These are phyloP conservation scores for Toxostoma redivivum DNA, from an alignment of 2,113 vertebrate genomes.

Conservation along the genomic window DNA sequence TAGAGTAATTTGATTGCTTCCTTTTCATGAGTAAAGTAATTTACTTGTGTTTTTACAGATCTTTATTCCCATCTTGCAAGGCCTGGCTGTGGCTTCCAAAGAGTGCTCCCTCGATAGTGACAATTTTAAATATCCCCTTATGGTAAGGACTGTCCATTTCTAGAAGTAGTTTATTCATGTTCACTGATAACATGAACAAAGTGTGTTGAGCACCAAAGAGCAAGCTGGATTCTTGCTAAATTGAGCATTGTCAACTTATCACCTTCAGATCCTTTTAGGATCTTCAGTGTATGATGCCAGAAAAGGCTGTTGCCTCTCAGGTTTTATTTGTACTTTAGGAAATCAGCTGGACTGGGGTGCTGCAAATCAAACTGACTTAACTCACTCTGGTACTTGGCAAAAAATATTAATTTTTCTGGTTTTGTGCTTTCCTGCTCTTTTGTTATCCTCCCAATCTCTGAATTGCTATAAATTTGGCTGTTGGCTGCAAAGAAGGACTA, in stretches of 20 bases:
- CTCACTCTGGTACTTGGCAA: not conserved
- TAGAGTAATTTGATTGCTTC: not conserved
- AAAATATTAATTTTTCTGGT: not conserved
- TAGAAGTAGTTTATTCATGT: not conserved
- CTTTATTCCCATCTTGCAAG: slow-evolving; percentile 94
- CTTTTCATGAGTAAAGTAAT: not conserved
- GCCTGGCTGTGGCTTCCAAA: slow-evolving; percentile 90
- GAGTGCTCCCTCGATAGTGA: slow-evolving; percentile 97
- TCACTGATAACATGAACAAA: not conserved
- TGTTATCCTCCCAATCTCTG: not conserved
- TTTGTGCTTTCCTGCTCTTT: not conserved
- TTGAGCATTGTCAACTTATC: not conserved
- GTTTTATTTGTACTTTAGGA: not conserved
- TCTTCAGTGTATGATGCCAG: not conserved
- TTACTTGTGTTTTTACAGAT: slow-evolving; percentile 76
- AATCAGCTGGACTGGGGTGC: not conserved
- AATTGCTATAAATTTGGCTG: not conserved
- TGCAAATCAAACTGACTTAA: not conserved
- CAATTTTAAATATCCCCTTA: slow-evolving; percentile 97
- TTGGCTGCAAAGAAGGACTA: not conserved
- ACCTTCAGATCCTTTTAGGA: not conserved
- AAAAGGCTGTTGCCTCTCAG: not conserved
- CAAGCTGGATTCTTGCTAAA: not conserved
- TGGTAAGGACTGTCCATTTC: slow-evolving; percentile 78
- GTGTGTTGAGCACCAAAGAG: not conserved